phyloP scores from a whole-genome alignment of 2,113 vertebrate genomes.

The Scartelaos histophorus region DNA sequence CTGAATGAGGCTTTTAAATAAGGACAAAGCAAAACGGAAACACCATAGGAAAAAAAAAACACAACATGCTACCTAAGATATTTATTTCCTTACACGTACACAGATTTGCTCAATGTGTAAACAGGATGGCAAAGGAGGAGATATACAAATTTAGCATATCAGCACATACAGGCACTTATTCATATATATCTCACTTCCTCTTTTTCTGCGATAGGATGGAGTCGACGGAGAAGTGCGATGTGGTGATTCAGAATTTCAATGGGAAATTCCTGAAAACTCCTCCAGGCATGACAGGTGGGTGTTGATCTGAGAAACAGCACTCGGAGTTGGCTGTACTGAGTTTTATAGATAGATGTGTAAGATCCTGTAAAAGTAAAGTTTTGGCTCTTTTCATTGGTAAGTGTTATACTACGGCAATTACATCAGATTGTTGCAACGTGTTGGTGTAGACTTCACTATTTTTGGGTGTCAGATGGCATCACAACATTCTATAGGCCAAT shows the following conservation, averaged over 20 bases:
- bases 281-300: slow-evolving; percentile 87
- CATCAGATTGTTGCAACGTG: no score
- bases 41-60: slow-evolving; percentile 60
- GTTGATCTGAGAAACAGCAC: slow-evolving; percentile 6
- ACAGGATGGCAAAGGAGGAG: slow-evolving; percentile 17
- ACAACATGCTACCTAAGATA: slow-evolving; percentile 34
- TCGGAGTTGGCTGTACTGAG: neutral
- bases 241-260: slow-evolving; percentile 92
- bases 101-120: slow-evolving; percentile 20
- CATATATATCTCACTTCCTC: slow-evolving; percentile 20
- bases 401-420: neutral
- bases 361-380: neutral
- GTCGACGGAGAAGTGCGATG: slow-evolving; percentile 91
- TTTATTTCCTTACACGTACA: slow-evolving; percentile 24
- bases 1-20: slow-evolving; percentile 71
- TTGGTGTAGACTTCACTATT: no score
- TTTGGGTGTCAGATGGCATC: no score
- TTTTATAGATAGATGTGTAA: slow-evolving; percentile 2
- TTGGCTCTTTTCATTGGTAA: neutral
- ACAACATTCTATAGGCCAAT: no score
- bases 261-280: slow-evolving; percentile 93
- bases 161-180: slow-evolving; percentile 4
- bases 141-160: slow-evolving; percentile 4
- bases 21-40: slow-evolving; percentile 70
- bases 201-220: slow-evolving; percentile 79